phyloP scores from a whole-genome alignment of 2,113 vertebrate species.

The Daubentonia madagascariensis region DNA sequence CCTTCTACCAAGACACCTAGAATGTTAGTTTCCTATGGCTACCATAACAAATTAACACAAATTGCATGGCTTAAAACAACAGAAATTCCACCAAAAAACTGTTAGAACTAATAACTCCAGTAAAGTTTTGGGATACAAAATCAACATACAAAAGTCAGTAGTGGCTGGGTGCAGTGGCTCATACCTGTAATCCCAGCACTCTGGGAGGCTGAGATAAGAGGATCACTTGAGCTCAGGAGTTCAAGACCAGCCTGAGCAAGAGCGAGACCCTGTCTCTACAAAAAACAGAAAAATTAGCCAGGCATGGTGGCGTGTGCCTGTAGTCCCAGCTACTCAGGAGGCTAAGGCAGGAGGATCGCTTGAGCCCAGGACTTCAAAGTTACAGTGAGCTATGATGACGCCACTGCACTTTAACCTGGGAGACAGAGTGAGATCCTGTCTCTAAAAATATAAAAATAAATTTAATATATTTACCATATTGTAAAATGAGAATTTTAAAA shows the following conservation, averaged over 20 bases:
- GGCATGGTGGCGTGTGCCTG: background rate
- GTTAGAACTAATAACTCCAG: too few species aligned
- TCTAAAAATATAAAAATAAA: too few species aligned
- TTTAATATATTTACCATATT: background rate
- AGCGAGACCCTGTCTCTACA: background rate
- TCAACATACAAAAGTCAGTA: too few species aligned
- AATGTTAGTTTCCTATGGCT: background rate
- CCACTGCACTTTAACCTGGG: too few species aligned
- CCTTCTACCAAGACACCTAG: background rate
- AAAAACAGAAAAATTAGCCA: background rate
- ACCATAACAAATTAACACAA: background rate
- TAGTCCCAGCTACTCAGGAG: background rate
- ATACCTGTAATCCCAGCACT: background rate
- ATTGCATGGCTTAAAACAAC: too few species aligned
- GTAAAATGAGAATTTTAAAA: background rate
- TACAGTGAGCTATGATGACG: background rate
- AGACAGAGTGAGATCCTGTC: too few species aligned
- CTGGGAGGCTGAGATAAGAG: background rate
- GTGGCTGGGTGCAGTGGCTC: background rate
- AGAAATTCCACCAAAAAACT: too few species aligned
- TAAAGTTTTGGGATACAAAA: too few species aligned
- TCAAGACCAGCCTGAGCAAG: background rate
- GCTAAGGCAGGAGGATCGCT: background rate
- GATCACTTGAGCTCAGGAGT: background rate
- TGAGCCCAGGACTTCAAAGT: background rate